Conservation (phyloP, 1,140 invertebrate species). For the Conus ventricosus region DNA sequence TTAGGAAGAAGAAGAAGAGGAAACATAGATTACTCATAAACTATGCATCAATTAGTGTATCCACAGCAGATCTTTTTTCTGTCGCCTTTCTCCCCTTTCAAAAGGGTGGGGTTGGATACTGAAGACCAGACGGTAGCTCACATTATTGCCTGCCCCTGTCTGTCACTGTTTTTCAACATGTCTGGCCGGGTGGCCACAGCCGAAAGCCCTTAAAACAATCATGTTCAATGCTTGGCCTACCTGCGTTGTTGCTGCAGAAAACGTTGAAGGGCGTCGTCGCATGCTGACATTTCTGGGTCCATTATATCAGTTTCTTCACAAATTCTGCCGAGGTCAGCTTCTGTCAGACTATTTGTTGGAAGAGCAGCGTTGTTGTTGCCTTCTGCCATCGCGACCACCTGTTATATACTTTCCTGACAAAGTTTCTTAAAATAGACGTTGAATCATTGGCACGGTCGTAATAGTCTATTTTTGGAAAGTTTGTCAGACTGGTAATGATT, state of each 20-base stretch:
- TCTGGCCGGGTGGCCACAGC: no score
- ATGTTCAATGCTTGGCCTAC: slow-evolving; percentile 17
- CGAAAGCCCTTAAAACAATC: no score
- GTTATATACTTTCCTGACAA: neutral
- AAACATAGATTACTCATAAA: no score
- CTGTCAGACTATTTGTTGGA: neutral
- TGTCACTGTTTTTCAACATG: no score
- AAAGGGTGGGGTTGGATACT: no score
- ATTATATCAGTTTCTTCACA: neutral
- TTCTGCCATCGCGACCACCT: slow-evolving; percentile 38
- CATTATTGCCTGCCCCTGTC: no score
- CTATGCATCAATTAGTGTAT: no score
- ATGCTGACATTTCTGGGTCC: neutral
- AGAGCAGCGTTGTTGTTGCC: slow-evolving; percentile 2
- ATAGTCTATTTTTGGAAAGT: neutral
- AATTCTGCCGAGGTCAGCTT: slow-evolving; percentile 8
- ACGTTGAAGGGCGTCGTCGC: slow-evolving; percentile 36
- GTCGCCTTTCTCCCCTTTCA: no score
- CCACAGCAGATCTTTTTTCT: no score
- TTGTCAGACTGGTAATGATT: neutral
- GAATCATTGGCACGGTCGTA: neutral
- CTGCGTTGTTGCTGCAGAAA: slow-evolving; percentile 51
- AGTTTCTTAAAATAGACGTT: slow-evolving; percentile 6
- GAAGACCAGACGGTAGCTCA: no score
- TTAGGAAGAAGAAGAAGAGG: no score